Evolutionary conservation across 2,888 invertebrate genomes (phyloP), one percentile per base, ranked within the genome.

Genomic region (Meteorus cinctellus): DNA sequence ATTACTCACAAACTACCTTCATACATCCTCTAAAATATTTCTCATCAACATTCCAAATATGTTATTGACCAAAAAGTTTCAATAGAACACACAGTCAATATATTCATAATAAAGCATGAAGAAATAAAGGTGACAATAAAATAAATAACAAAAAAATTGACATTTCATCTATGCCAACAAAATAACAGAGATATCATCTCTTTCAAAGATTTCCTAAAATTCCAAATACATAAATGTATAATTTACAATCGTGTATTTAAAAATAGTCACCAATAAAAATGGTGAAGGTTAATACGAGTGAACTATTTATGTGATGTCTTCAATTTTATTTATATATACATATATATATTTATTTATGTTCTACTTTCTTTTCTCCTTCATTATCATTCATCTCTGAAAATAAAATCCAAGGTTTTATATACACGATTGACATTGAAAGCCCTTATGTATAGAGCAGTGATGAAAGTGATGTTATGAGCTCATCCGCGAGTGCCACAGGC

Each of bases 351-450:
- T 45, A 8, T 14, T 14, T 10, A 16, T 12, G 41, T 3, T 41
- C n/a, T 14, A 4, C n/a, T n/a, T 48, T 48, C 6, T n/a, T 16
- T 48, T 48, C 14, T n/a, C n/a, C 16, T 48, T 48, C 14, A 48
- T 48, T 14, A 48, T 48, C 48, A n/a, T 48, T n/a, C n/a, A 48
- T 48, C 48, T 55, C 8, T 8, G 3, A 55, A 55, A 55, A 55
- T 55, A 19, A 55, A 55, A 55, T 55, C 19, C 4, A 19, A 55
- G 19, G 55, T 19, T 55, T 48, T 48, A 48, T 48, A 48, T 48
- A n/a, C 48, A 48, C 19, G 55, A 55, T 55, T 55, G 55, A 55
- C 55, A 55, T 55, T 55, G 55, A 55, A 19, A 55, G 55, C 19
- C 19, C 55, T 19, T 55, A 55, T 19, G 48, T 48, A 55, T 41